Evolutionary conservation across 2,888 invertebrate genomes (phyloP), one percentile per base, ranked within the genome.

Genomic region (Anorthoa munda): DNA sequence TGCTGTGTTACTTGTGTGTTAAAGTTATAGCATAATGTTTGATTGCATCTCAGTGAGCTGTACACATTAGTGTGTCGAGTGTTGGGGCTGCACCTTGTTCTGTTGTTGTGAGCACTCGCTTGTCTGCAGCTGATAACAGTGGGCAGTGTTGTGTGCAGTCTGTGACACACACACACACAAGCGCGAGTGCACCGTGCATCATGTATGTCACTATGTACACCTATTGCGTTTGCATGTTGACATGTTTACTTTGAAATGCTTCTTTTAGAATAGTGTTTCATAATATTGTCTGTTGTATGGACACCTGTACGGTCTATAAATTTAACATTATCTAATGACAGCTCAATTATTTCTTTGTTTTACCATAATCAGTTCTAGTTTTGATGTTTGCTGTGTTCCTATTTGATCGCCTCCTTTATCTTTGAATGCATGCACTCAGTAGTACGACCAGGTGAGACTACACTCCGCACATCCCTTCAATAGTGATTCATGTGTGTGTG

Each of bases 121-220:
- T 31, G 82, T 82, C 50, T 55, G 45, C 18, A 39, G 67, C 63
- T 72, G 82, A 82, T 79, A 78, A 72, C 56, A 71, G 66, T 18
- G 17, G 39, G 31, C 58, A 70, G 51, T 61, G 9, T 13, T 46
- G 59, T 65, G 66, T 71, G 50, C 23, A 45, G 17, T 48, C 18
- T 21, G 26, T 18, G 23, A 53, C 18, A 64, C 9, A 15, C 13
- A 61, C 13, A 26, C 48, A 48, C 45, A 46, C 26, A 11, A 21
- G 21, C 11, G 31, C 18, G 2, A 48, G 2, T 4, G 31, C 15
- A 18, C 12, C 3, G n/a, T 18, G 15, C 13, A 53, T 13, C 15
- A 45, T 46, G 26, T 75, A 21, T 48, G 46, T 17, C 53, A 66
- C 46, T 64, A 21, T 50, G 45, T 64, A 60, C 60, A 75, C 51